phyloP scores from a whole-genome alignment of 2,888 invertebrate genomes.

The Lepidonotus clava region DNA sequence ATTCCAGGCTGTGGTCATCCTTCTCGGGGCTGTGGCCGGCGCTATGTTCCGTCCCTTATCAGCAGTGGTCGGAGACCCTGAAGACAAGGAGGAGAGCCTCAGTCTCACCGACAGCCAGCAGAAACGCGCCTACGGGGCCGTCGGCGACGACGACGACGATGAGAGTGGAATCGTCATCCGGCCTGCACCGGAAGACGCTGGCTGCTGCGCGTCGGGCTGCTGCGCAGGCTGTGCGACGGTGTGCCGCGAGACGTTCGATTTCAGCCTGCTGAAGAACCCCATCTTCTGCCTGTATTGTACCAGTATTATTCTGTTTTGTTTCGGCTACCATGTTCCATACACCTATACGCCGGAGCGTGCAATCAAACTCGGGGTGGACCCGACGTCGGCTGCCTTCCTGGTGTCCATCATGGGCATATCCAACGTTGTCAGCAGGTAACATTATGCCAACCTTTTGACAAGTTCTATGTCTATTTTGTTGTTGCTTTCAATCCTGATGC shows the following conservation, averaged over 20 bases:
- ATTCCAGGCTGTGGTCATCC: conserved; percentile 30
- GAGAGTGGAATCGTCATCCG: background rate
- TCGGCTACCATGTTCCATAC: conserved; percentile 65
- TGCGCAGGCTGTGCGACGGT: background rate
- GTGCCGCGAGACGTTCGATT: conserved; percentile 49
- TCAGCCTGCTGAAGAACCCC: conserved; percentile 55
- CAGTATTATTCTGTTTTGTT: conserved; percentile 58
- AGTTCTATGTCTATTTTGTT: no score
- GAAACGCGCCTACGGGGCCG: background rate
- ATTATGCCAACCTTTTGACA: background rate
- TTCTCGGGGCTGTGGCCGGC: conserved; percentile 53
- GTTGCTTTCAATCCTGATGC: no score
- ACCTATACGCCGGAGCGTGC: conserved; percentile 62
- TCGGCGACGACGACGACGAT: background rate
- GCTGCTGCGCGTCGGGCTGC: background rate
- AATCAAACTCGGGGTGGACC: conserved; percentile 53
- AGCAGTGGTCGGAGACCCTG: background rate
- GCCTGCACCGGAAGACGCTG: background rate
- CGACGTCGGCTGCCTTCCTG: conserved; percentile 50
- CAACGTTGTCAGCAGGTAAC: conserved; percentile 56
- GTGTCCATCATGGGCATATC: conserved; percentile 62
- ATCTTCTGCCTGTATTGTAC: conserved; percentile 56
- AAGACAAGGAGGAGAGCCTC: conserved; percentile 32
- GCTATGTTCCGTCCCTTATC: conserved; percentile 50
- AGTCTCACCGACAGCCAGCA: background rate